A percentile compares a stretch with the other conserved stretches of the same genome.
phyloP scores from a whole-genome alignment of 2,888 invertebrate species.

The Saturnia pavonia region DNA sequence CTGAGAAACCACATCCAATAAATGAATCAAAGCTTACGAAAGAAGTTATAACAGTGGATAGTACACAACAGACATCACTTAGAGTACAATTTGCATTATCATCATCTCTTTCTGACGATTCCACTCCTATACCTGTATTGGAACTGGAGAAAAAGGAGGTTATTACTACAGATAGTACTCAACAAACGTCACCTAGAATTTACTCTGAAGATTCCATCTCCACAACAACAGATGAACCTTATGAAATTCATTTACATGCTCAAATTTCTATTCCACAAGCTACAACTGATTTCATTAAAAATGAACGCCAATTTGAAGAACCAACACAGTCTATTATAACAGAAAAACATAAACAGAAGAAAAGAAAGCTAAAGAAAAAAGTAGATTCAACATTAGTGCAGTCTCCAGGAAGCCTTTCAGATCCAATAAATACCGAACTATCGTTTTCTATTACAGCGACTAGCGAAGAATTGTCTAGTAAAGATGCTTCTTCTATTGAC shows the following conservation, averaged over 20 bases:
- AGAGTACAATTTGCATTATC: constrained; percentile 46
- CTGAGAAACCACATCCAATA: constrained; percentile 23
- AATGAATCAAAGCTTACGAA: constrained; percentile 23
- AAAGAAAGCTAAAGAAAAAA: constrained; percentile 67
- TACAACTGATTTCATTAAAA: constrained; percentile 65
- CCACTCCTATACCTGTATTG: constrained; percentile 35
- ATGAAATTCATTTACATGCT: constrained; percentile 83
- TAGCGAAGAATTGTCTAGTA: constrained; percentile 68
- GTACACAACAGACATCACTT: constrained; percentile 82
- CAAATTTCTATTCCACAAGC: constrained; percentile 79
- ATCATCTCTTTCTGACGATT: constrained; percentile 20
- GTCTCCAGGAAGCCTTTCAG: constrained; percentile 75
- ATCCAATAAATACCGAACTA: constrained; percentile 75
- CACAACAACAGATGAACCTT: constrained; percentile 79
- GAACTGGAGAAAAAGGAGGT: constrained; percentile 44
- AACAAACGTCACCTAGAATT: constrained; percentile 79
- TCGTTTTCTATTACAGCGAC: constrained; percentile 71
- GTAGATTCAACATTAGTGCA: constrained; percentile 58
- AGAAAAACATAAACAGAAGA: constrained; percentile 68
- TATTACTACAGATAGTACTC: constrained; percentile 49
- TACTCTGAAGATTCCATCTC: constrained; percentile 76
- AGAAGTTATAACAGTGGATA: constrained; percentile 46
- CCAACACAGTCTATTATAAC: constrained; percentile 52
- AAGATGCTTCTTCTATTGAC: constrained; percentile 69
- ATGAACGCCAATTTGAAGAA: constrained; percentile 60